Evolutionary conservation across 2,113 vertebrate species (phyloP), one percentile per base, ranked within the genome.

Genomic region (Seriola rivoliana): DNA sequence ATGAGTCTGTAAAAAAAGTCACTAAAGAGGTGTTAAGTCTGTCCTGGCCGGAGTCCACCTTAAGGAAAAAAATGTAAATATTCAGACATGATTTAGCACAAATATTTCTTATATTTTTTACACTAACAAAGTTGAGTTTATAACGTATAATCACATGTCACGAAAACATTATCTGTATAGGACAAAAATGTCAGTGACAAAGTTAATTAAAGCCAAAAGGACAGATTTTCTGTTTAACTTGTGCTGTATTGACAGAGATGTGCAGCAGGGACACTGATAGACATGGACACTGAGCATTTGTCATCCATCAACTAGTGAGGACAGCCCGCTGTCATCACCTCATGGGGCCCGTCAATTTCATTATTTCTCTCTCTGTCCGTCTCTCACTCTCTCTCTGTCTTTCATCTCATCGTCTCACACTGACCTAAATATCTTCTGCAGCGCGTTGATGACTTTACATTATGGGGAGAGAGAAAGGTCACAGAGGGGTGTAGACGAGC

Each of bases 251-350:
- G 85, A 85, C 70, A 74, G 72, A 80, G 77, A 65, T 62, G 71
- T 73, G 80, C 60, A 58, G 66, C 69, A 3, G 81, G 29, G 71
- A 82, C 77, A 40, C 78, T 87, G 84, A 93, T 87, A 72, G 90
- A 90, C 91, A 84, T n/a, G 82, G 85, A 91, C 88, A 82, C 85
- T 10, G 80, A 88, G 69, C 89, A 76, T 93, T 90, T 88, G 85
- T 90, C 93, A 92, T 92, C 90, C 85, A 84, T 94, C 93, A 93
- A 80, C 59, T 25, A 63, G 86, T 46, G 89, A 77, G 78, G 89
- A 93, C 89, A 57, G 82, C 80, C 69, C 19, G 88, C 90, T 90
- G 92, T 88, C 93, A 92, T 71, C 77, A 79, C 73, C 87, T 88
- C 88, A 85, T 55, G 83, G 57, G 69, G 84, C 69, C 89, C 36